A percentile compares a stretch with the other conserved stretches of the same genome.
Evolutionary conservation across 2,113 vertebrate species (phyloP).

Genomic region (Rhizomys pruinosus): DNA sequence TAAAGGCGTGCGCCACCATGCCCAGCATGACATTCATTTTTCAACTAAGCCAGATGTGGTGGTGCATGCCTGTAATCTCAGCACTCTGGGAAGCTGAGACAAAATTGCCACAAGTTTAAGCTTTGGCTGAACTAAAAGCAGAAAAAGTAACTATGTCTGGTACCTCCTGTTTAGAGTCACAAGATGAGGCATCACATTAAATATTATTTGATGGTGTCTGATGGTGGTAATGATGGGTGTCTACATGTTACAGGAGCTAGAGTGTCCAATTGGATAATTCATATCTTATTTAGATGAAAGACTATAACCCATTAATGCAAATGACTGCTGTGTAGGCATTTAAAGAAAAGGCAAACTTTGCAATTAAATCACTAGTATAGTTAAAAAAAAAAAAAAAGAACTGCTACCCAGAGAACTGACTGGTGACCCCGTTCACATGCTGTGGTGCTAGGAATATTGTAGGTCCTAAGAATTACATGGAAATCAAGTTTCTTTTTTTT

Average conservation of each 20-base stretch:
- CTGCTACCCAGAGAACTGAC: conserved; percentile 9
- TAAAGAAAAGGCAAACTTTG: conserved; percentile 57
- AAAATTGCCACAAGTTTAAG: too few species aligned
- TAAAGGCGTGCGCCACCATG: too few species aligned
- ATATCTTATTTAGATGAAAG: conserved; percentile 57
- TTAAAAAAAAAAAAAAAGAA: not conserved
- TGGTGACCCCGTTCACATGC: conserved; percentile 27
- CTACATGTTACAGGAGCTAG: not conserved
- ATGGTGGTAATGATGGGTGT: conserved; percentile 46
- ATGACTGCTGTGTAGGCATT: conserved; percentile 39
- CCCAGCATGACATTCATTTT: too few species aligned
- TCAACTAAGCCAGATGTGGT: too few species aligned
- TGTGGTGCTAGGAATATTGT: not conserved
- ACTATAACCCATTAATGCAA: conserved; percentile 60
- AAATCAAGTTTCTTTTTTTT: conserved; percentile 35
- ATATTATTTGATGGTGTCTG: conserved; percentile 23
- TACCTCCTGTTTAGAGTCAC: not conserved
- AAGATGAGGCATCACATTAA: conserved; percentile 3
- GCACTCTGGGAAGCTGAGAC: too few species aligned
- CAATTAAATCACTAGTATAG: conserved; percentile 48
- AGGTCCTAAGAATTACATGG: not conserved
- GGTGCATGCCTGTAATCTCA: too few species aligned
- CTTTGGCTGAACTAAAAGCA: too few species aligned
- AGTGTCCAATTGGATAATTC: conserved; percentile 55
- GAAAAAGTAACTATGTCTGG: not conserved